A percentile compares a stretch with the other conserved stretches of the same genome.
Conservation (phyloP, 2,113 vertebrate species). For the Catharus fuscescens region DNA sequence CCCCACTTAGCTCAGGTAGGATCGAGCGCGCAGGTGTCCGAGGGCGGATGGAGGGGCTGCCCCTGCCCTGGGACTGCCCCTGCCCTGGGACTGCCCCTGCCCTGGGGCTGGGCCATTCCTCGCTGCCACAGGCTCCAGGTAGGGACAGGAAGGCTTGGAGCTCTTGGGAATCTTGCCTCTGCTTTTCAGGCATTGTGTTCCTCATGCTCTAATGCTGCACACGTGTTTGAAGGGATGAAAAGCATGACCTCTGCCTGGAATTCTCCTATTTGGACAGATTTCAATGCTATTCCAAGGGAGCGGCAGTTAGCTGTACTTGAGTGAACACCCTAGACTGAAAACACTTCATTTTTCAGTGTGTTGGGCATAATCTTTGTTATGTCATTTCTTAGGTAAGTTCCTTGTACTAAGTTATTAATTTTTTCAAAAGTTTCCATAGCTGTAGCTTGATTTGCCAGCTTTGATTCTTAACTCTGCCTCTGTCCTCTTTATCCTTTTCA, state of each 20-base stretch:
- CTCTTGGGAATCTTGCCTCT: not conserved
- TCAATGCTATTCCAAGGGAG: not conserved
- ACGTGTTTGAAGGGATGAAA: not conserved
- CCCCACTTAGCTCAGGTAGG: constrained; percentile 43
- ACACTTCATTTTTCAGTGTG: not conserved
- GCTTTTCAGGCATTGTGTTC: not conserved
- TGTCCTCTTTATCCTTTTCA: constrained; percentile 21
- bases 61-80: too few relatives aligned
- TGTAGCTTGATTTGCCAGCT: not conserved
- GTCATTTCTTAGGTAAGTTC: not conserved
- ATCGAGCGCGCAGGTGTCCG: not conserved
- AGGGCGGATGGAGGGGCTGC: not conserved
- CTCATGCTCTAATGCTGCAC: not conserved
- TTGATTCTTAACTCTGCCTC: constrained; percentile 13
- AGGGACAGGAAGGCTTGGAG: not conserved
- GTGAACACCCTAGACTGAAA: not conserved
- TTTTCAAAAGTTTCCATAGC: not conserved
- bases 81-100: too few relatives aligned
- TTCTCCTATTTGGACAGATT: not conserved
- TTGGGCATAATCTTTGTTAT: not conserved
- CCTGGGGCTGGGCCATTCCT: not conserved
- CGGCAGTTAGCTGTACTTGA: not conserved
- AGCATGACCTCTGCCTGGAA: not conserved
- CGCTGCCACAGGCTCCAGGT: not conserved
- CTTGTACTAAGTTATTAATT: not conserved